A percentile compares a stretch with the other conserved stretches of the same genome.
Conservation (phyloP, 1,140 invertebrate species). For the Danaus melanippus region DNA sequence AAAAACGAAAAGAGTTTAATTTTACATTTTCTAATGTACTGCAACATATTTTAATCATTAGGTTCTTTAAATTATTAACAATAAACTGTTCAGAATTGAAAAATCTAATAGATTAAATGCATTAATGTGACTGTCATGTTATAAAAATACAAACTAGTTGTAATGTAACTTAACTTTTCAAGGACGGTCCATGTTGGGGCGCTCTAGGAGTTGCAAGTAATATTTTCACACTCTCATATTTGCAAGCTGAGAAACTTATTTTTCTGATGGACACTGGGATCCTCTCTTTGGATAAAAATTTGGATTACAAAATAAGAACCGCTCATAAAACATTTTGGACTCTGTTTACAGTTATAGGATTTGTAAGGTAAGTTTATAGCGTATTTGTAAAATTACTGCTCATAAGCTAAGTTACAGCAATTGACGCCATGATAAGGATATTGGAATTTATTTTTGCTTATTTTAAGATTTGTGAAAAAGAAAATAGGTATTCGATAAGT, state of each 20-base stretch:
- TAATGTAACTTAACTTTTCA: too few species aligned
- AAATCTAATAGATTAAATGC: not conserved
- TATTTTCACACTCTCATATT: constrained; percentile 40
- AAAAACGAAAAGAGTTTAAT: not conserved
- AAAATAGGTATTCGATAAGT: not conserved
- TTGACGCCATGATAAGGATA: too few species aligned
- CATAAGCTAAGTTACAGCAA: not conserved
- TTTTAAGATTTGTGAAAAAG: too few species aligned
- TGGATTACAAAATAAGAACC: constrained; percentile 32
- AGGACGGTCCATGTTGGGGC: constrained; percentile 59
- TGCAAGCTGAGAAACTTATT: constrained; percentile 54
- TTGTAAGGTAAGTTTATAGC: constrained; percentile 36
- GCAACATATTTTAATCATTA: not conserved
- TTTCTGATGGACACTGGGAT: constrained; percentile 52
- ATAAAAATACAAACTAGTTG: too few species aligned
- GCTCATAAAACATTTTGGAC: constrained; percentile 58
- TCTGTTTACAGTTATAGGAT: constrained; percentile 41
- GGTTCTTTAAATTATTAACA: not conserved
- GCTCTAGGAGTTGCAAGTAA: constrained; percentile 39
- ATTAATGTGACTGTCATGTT: not conserved
- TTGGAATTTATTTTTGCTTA: too few species aligned
- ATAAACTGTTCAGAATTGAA: not conserved
- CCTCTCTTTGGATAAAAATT: constrained; percentile 28
- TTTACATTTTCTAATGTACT: not conserved
- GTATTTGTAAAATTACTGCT: not conserved